Base-by-base conservation (phyloP, 2,888 invertebrate species). In the Epistrophella euchroma region DNA sequence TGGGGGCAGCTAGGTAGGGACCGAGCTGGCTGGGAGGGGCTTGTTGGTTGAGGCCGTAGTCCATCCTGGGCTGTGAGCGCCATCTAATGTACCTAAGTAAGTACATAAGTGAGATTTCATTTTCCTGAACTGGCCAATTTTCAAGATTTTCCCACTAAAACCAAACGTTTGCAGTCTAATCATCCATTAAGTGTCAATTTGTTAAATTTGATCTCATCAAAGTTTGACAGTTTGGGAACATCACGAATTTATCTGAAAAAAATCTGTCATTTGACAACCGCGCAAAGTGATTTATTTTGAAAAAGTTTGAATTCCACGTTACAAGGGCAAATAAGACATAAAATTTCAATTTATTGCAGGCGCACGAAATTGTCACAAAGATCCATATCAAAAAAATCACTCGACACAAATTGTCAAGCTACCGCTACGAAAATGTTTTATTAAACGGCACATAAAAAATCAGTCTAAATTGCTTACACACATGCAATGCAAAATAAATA, bases 181-280 rank as follows among this genome's bases (percentile, higher is more conserved):
- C 37, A 13, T 13, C 13, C 2, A 10, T 13, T 0, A 25, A 25
- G 4, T 25, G 13, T 25, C 58, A 70, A 43, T 68, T 35, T 40
- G 56, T 64, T 2, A 35, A 35, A 10, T 43, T 43, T 22, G 15
- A 3, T 5, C 32, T 40, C n/a, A 45, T 40, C 45, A 28, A 15
- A 32, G 22, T 80, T 66, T 66, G 73, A 74, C 60, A 68, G 73
- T 68, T 43, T 60, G 19, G 10, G 79, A 79, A 60, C 66, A 73
- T 66, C 17, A 32, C 47, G 15, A 19, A 32, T 9, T 10, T 4
- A 55, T 55, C 11, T 43, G n/a, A 9, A 22, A 58, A 22, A 1
- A 22, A 75, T 40, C 47, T 15, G 32, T 4, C 40, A 55, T 75
- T 70, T 25, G 55, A 78, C 52, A 72, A 35, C 35, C 35, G 10